phyloP scores from a whole-genome alignment of 2,113 vertebrate species.

The Pogona vitticeps region DNA sequence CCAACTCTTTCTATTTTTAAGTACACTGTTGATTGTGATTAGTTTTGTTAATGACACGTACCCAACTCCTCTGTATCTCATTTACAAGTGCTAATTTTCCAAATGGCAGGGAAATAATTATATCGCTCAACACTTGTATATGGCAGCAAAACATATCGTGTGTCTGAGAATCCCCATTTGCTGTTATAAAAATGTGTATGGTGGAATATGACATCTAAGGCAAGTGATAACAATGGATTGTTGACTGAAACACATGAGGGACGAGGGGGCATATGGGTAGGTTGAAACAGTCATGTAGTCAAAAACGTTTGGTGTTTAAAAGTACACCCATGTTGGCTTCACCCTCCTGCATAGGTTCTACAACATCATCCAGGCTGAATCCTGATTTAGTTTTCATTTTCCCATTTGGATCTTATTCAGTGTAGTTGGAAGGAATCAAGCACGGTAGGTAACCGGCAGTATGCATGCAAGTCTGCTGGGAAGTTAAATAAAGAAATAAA shows the following conservation, averaged over 20 bases:
- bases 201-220: conserved; percentile 31
- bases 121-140: conserved; percentile 32
- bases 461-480: no score
- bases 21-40: conserved; percentile 52
- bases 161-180: conserved; percentile 31
- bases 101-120: conserved; percentile 12
- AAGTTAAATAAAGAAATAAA: no score
- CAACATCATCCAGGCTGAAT: background rate
- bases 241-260: conserved; percentile 33
- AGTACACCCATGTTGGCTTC: background rate
- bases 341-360: background rate
- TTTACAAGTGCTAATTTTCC: conserved; percentile 31
- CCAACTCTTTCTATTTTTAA: conserved; percentile 17
- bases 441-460: no score
- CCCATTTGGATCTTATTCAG: background rate
- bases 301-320: background rate
- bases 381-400: background rate
- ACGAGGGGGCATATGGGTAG: conserved; percentile 1
- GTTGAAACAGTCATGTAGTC: background rate
- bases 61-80: conserved; percentile 37
- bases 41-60: conserved; percentile 39
- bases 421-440: background rate
- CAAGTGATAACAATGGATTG: conserved; percentile 35
- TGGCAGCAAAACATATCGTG: conserved; percentile 36
- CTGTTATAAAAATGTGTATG: conserved; percentile 47